phyloP scores from a whole-genome alignment of 2,113 vertebrate genomes.

The Gavia stellata region DNA sequence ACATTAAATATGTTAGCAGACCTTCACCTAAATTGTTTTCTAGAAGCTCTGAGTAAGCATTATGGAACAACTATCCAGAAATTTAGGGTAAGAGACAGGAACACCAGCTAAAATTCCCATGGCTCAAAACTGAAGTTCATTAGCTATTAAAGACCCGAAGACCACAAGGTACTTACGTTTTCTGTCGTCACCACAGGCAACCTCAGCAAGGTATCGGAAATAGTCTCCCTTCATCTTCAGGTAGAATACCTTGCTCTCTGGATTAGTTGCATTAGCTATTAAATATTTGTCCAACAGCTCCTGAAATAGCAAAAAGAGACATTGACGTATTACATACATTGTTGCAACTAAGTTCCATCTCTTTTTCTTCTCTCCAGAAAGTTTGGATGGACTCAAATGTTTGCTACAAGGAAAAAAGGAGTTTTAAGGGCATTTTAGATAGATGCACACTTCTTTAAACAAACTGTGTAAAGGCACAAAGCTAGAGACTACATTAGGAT shows the following conservation, averaged over 20 bases:
- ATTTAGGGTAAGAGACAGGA: background rate
- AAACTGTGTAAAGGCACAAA: background rate
- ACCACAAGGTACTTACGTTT: conserved; percentile 68
- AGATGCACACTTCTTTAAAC: background rate
- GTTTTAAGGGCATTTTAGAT: background rate
- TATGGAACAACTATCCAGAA: background rate
- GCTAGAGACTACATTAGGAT: background rate
- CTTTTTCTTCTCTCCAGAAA: background rate
- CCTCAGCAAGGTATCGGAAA: conserved; percentile 96
- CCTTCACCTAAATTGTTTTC: background rate
- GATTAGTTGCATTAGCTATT: conserved; percentile 83
- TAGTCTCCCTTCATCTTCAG: conserved; percentile 99
- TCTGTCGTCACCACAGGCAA: conserved; percentile 82
- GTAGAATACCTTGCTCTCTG: conserved; percentile 97
- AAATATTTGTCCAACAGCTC: conserved; percentile 86
- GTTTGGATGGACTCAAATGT: background rate
- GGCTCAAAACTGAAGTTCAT: background rate
- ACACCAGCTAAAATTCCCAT: background rate
- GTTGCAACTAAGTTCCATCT: background rate
- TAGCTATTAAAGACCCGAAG: background rate
- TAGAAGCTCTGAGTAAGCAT: background rate
- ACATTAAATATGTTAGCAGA: background rate
- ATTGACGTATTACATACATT: background rate
- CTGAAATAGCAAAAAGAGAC: conserved; percentile 61
- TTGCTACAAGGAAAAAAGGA: background rate